Base-by-base conservation (phyloP, 2,888 invertebrate species). In the Smittia aterrima region DNA sequence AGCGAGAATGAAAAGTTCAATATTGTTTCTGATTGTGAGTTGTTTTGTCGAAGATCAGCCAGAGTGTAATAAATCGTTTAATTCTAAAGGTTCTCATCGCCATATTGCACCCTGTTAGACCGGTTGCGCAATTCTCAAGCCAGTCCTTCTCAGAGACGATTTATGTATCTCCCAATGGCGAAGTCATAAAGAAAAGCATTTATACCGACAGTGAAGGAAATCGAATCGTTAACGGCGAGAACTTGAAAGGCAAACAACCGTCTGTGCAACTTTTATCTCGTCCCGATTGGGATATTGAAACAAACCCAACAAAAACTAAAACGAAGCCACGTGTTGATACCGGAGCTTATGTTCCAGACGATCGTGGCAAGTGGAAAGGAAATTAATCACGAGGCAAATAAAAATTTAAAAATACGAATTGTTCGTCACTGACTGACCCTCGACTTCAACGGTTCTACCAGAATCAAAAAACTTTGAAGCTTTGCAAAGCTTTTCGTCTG, bases 271-370 rank as follows among this genome's bases (percentile, higher is more conserved):
- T 32, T 4, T 38, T 40, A 40, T n/a, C 38, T 13, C 11, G 20
- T n/a, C 40, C 67, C 22, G 40, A 38, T 3, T 4, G 7, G 41
- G 22, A 24, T n/a, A 6, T 24, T n/a, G 9, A 40, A 9, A 11
- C 22, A 64, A 1, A 1, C 1, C 16, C 66, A 25, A 13, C 64
- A 40, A 66, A 13, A 38, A 16, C 66, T 20, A 25, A 64, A n/a
- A 64, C 16, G 11, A 16, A 20, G 40, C 66, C 66, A 66, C 27
- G 40, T 32, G 66, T 32, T 22, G 40, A 66, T 66, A 24, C 22
- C n/a, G 68, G 68, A n/a, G 13, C 13, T 18, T 68, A 68, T 47
- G 47, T 47, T 2, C 68, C 24, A 24, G 13, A 1, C 16, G 47
- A 68, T 16, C 13, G 47, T 11, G 47, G 47, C 4, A 47, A 47